Percentiles rank a stretch among this genome's conserved stretches.
These are phyloP conservation scores for Chrysomela aeneicollis DNA, from an alignment of 2,888 invertebrate genomes.

Conservation along the genomic window DNA sequence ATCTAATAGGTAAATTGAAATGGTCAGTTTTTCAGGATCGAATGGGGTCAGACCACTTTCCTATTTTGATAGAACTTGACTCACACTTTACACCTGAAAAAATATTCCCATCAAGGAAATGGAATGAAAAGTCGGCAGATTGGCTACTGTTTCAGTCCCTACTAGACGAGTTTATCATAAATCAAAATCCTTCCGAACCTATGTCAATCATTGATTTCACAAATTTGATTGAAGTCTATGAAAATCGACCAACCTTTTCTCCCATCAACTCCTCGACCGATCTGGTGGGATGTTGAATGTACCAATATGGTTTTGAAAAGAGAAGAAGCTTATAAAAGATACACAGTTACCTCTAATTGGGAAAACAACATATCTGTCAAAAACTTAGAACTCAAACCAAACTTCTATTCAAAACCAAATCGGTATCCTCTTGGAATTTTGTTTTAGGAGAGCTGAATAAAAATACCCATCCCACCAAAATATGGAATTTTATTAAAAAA, in stretches of 20 bases:
- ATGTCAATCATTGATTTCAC: background rate
- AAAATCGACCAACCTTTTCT: constrained; percentile 13
- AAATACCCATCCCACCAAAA: constrained; percentile 3
- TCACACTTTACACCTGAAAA: background rate
- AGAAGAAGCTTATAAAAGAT: constrained; percentile 2
- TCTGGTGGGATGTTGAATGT: constrained; percentile 19
- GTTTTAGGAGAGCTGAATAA: constrained; percentile 3
- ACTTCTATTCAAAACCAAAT: constrained; percentile 11
- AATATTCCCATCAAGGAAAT: constrained; percentile 17
- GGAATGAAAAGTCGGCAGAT: constrained; percentile 17
- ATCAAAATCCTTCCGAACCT: background rate
- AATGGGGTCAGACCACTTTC: constrained; percentile 21
- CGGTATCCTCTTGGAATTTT: background rate
- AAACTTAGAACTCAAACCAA: constrained; percentile 13
- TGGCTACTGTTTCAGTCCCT: constrained; percentile 9
- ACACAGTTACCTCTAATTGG: constrained; percentile 8
- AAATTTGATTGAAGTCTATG: constrained; percentile 3
- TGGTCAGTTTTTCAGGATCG: constrained; percentile 17
- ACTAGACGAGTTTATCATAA: background rate
- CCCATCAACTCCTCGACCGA: background rate
- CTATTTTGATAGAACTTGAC: constrained; percentile 12
- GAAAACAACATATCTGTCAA: constrained; percentile 9
- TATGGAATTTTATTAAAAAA: constrained; percentile 17
- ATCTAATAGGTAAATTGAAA: constrained; percentile 11
- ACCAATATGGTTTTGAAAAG: constrained; percentile 9